Evolutionary conservation across 2,113 vertebrate species (phyloP), one percentile per base, ranked within the genome.

Genomic region (Pogona vitticeps): DNA sequence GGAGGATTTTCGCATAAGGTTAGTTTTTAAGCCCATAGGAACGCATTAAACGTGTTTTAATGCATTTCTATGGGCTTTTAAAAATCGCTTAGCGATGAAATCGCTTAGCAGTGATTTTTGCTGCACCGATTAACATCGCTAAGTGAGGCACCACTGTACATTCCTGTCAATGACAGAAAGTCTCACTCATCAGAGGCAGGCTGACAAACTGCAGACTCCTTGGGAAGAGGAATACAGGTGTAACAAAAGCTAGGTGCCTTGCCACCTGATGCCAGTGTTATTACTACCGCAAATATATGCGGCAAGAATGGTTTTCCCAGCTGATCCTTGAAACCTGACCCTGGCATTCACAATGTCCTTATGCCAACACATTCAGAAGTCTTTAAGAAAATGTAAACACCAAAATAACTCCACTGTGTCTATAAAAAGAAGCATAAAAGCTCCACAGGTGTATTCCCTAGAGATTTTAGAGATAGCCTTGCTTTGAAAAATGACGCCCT

Each of bases 401-500:
- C 56, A 0, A 83, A 85, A 56, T 84, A 84, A 87, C 82, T 61
- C 83, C 80, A 76, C 82, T 17, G 20, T 67, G 40, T 23, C 58
- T 81, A 12, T 33, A 56, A 73, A 84, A 38, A 72, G 61, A 42
- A 75, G 33, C 18, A 52, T 86, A 52, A 61, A 42, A 79, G n/a
- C 23, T 61, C 14, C 80, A 26, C 52, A 63, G 38, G 68, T 46
- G 70, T 61, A 52, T 80, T 63, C 79, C 38, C 0, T 0, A 12
- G 1, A 36, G 42, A 18, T 0, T 67, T 0, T 0, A 0, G 38
- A 5, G 56, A 59, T 0, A 36, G 0, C 0, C 46, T 52, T 28
- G 23, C 71, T 13, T 1, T 36, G 70, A 86, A 82, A 6, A 1
- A 0, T 42, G 3, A 28, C 8, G 33, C 58, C 70, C 18, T 76